phyloP scores from a whole-genome alignment of 2,113 vertebrate species.

The Myotis davidii region DNA sequence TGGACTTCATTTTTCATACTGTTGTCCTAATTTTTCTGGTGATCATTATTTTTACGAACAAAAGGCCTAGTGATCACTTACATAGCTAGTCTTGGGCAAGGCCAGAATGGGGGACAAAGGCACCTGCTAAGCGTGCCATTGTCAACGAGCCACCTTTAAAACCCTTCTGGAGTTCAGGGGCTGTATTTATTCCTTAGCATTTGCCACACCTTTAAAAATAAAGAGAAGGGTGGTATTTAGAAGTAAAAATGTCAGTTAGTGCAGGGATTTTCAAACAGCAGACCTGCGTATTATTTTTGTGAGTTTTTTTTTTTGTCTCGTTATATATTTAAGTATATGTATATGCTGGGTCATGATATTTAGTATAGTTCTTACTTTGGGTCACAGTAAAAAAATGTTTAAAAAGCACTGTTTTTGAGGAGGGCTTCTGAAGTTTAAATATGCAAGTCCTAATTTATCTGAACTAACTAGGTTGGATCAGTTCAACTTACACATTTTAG shows the following conservation, averaged over 20 bases:
- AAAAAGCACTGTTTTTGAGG: not conserved
- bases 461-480: not conserved
- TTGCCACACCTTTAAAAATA: not conserved
- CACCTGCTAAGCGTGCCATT: not conserved
- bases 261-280: not conserved
- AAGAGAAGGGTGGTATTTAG: not conserved
- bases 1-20: not conserved
- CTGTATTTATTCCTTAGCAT: not conserved
- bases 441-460: not conserved
- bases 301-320: not conserved
- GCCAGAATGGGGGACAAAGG: not conserved
- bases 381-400: not conserved
- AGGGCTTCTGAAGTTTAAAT: not conserved
- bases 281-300: not conserved
- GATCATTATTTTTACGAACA: constrained; percentile 26
- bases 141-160: not conserved
- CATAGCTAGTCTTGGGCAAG: not conserved
- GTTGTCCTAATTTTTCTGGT: not conserved
- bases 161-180: not conserved
- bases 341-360: not conserved
- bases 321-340: not conserved
- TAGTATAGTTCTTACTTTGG: not conserved
- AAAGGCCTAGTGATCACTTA: not conserved
- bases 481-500: not conserved
- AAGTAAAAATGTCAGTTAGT: not conserved